Evolutionary conservation across 2,888 invertebrate species (phyloP), one percentile per base, ranked within the genome.

Genomic region (Chirona hameri): DNA sequence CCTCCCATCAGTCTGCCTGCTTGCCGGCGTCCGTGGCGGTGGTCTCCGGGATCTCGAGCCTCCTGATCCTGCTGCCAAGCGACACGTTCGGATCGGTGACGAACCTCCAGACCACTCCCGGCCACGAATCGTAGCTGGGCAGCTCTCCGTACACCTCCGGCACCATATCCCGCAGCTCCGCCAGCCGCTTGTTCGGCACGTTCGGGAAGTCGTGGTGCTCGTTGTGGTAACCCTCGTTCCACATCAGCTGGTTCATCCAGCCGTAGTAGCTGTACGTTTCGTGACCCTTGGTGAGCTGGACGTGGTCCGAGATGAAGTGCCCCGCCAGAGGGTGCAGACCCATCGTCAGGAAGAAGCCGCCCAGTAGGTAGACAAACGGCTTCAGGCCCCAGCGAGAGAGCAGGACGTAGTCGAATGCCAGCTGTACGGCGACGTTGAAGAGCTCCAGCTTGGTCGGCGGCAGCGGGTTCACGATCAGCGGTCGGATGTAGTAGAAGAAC

Each of bases 181-280:
- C 4, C 80, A 80, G 52, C 52, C 52, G 48, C 52, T 55, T 80
- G 80, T 55, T 80, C 14, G 80, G 52, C 52, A 80, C 52, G 80
- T 55, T 80, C n/a, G 52, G 80, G 52, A 80, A 80, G 80, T 80
- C 80, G 52, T 80, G 80, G 80, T 80, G 80, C 52, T 80, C 80
- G 52, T 55, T 80, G 52, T 80, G 80, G 52, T 80, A 80, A 52
- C 80, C 80, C 52, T 80, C 52, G 80, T 80, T 80, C 52, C 52
- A 52, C 80, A 80, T 55, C n/a, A 80, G 80, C 80, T 52, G 52
- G 52, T 80, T 80, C 52, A 80, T 48, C 48, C 80, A 80, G 52
- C 80, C 80, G 80, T 80, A 80, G 52, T 80, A 80, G 80, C 80
- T 80, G 80, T 80, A 80, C 2, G 80, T 80, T 29, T 80, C 80